Evolutionary conservation across 1,140 invertebrate genomes (phyloP).

Genomic region (Eumaeus atala): DNA sequence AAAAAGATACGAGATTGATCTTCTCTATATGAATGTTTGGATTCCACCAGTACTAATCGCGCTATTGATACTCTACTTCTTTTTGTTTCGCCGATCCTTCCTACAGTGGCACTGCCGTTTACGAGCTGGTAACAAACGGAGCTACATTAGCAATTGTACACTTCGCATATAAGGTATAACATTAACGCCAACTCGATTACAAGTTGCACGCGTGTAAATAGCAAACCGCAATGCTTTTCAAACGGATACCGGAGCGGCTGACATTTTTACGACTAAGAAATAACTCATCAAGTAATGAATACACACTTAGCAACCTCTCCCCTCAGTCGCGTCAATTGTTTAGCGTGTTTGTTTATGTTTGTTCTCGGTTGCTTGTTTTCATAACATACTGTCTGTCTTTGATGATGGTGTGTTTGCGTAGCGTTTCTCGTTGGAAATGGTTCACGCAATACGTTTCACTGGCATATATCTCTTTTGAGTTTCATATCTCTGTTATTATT

Average conservation of each 20-base stretch:
- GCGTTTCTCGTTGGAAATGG: conserved; percentile 37
- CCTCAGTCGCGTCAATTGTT: conserved; percentile 64
- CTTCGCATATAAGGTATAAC: neutral
- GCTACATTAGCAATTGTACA: no score
- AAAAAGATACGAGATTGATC: no score
- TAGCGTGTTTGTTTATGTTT: conserved; percentile 66
- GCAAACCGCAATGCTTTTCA: conserved; percentile 14
- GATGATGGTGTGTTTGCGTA: conserved; percentile 57
- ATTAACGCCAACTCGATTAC: conserved; percentile 11
- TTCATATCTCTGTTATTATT: neutral
- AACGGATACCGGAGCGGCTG: conserved; percentile 23
- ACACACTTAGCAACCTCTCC: conserved; percentile 30
- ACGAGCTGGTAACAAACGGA: no score
- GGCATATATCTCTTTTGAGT: neutral
- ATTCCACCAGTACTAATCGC: no score
- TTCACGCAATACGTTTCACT: conserved; percentile 17
- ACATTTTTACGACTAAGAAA: conserved; percentile 43
- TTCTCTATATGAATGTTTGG: no score
- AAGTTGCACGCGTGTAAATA: conserved; percentile 14
- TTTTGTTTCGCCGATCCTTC: no score
- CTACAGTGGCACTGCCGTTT: no score
- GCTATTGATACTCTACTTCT: no score
- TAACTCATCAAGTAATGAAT: conserved; percentile 48
- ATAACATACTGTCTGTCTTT: conserved; percentile 69
- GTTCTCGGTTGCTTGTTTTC: conserved; percentile 65